Percentiles rank a stretch among this genome's conserved stretches.
Conservation (phyloP, 2,113 vertebrate species). For the Nematolebias whitei region DNA sequence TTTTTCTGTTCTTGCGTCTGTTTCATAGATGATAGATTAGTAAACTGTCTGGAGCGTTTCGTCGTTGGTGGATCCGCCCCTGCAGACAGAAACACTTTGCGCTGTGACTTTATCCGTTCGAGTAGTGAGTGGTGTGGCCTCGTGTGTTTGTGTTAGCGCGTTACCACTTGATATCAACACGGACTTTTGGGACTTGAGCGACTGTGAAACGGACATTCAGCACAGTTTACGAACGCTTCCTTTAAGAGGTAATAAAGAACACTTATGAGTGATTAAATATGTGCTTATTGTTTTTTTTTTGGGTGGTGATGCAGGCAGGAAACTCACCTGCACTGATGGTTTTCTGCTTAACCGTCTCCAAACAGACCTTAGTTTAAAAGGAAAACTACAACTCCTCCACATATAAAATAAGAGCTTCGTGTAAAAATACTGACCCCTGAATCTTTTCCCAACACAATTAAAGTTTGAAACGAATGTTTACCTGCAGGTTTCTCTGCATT, state of each 20-base stretch:
- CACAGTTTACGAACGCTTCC: constrained; percentile 43
- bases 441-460: too few relatives aligned
- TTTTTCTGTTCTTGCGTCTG: not conserved
- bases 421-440: too few relatives aligned
- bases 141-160: constrained; percentile 55
- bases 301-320: not conserved
- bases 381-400: too few relatives aligned
- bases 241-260: constrained; percentile 66
- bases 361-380: too few relatives aligned
- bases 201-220: constrained; percentile 29
- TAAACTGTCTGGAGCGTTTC: constrained; percentile 55
- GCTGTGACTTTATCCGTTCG: constrained; percentile 61
- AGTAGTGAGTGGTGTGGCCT: constrained; percentile 70
- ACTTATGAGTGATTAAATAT: constrained; percentile 34
- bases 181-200: constrained; percentile 28
- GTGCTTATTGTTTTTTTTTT: constrained; percentile 39
- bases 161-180: constrained; percentile 35
- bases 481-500: not conserved
- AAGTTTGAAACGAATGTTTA: not conserved
- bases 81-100: constrained; percentile 51
- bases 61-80: constrained; percentile 53
- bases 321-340: too few relatives aligned
- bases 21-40: constrained; percentile 31
- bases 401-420: too few relatives aligned
- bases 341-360: too few relatives aligned